Evolutionary conservation across 1,140 invertebrate genomes (phyloP), one percentile per base, ranked within the genome.

Genomic region (Drosophila jambulina): DNA sequence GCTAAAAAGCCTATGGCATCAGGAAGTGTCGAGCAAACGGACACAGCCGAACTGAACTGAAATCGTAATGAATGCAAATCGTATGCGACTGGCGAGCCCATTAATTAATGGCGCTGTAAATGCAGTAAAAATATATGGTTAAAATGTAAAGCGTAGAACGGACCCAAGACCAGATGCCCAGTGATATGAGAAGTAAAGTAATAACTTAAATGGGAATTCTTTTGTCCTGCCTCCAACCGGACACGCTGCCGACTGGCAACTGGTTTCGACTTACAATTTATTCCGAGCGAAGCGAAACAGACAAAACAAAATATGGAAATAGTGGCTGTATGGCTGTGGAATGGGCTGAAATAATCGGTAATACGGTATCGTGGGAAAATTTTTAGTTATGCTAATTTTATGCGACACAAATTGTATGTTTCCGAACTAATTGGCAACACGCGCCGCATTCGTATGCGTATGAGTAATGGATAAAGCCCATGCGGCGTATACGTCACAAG

Each of bases 31-130:
- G 70, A 67, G 74, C 63, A 54, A 82, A 76, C 53, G 60, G 71
- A 69, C 49, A 54, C 57, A 67, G 62, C 63, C 80, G 43, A 81
- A 58, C 63, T 63, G 71, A 77, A 64, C 70, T 69, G 78, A 58
- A 78, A 72, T 71, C 64, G 61, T 84, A 87, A 88, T 87, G 80
- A 88, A 87, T 87, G 84, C 77, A 90, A 87, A 88, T 87, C 54
- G 51, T 80, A 88, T 88, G 64, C 76, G 64, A 65, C 68, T 72
- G 70, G 70, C 70, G 69, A 74, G 70, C 70, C 68, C 84, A 83
- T 84, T 80, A 78, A 87, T 87, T 84, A 84, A 78, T 83, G 77
- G 69, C 62, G 75, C 75, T 86, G 75, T 79, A 65, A 88, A 69
- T 87, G 84, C 84, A 87, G 64, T 79, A 68, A 63, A 80, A 87